Percentiles rank a stretch among this genome's conserved stretches.
phyloP scores from a whole-genome alignment of 2,113 vertebrate genomes.

The Megaceryle torquata region DNA sequence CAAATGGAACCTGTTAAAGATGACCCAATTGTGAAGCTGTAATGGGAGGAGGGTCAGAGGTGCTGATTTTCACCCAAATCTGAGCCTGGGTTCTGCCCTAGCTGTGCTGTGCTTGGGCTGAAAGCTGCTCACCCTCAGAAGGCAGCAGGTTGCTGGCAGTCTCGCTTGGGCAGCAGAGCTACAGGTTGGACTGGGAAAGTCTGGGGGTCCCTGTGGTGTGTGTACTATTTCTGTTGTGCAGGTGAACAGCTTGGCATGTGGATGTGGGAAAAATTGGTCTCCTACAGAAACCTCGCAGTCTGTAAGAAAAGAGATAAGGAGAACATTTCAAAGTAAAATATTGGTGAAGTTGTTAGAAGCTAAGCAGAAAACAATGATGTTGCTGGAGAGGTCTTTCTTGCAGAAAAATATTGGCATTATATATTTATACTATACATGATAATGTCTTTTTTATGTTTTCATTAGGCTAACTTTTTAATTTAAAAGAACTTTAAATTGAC shows the following conservation, averaged over 20 bases:
- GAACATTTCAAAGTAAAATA: background rate
- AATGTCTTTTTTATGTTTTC: background rate
- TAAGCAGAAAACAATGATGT: background rate
- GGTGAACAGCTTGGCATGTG: rapidly evolving
- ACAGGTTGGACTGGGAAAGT: background rate
- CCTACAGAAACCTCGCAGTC: background rate
- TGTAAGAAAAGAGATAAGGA: background rate
- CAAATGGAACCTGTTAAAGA: background rate
- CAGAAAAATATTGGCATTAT: background rate
- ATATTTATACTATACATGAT: background rate
- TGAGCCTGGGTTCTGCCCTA: background rate
- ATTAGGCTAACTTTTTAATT: background rate
- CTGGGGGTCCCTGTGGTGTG: background rate
- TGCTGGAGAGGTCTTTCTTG: background rate
- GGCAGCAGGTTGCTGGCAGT: background rate
- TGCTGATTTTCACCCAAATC: background rate
- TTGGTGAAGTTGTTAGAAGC: background rate
- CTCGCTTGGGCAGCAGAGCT: background rate
- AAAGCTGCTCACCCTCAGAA: background rate
- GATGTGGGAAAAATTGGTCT: background rate
- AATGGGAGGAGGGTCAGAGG: background rate
- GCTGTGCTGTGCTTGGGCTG: background rate
- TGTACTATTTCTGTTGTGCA: background rate
- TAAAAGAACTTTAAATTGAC: background rate
- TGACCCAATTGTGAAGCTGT: background rate